phyloP scores from a whole-genome alignment of 2,113 vertebrate species.

The Tachycineta bicolor region DNA sequence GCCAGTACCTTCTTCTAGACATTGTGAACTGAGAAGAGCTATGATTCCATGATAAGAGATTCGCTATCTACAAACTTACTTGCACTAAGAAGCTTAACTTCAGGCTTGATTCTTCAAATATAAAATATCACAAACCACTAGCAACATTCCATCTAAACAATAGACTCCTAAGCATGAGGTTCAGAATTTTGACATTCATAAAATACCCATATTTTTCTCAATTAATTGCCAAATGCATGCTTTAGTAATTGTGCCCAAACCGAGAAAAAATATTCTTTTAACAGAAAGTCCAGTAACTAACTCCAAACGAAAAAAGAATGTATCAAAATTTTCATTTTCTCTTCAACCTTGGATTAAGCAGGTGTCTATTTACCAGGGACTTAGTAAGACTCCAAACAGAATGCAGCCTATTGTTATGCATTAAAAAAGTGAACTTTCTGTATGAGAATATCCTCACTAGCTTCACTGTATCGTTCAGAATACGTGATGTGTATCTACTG shows the following conservation, averaged over 20 bases:
- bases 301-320: not conserved
- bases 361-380: not conserved
- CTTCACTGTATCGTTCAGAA: not conserved
- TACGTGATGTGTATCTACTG: not conserved
- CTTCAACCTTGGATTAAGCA: not conserved
- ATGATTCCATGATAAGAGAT: not conserved
- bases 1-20: not conserved
- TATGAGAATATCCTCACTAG: not conserved
- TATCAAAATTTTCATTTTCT: not conserved
- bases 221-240: not conserved
- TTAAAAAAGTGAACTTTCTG: conserved; percentile 12
- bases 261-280: not conserved
- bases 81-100: not conserved
- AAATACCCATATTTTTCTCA: not conserved
- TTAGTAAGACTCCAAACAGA: conserved; percentile 3
- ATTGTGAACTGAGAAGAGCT: not conserved
- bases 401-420: not conserved
- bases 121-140: not conserved
- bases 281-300: not conserved
- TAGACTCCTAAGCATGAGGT: not conserved
- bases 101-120: not conserved
- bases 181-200: not conserved
- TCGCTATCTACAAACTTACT: not conserved
- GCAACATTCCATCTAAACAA: not conserved
- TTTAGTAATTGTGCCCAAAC: not conserved